These are phyloP conservation scores for Pangasius djambal DNA, from an alignment of 2,797 vertebrate species.

Conservation along the genomic window DNA sequence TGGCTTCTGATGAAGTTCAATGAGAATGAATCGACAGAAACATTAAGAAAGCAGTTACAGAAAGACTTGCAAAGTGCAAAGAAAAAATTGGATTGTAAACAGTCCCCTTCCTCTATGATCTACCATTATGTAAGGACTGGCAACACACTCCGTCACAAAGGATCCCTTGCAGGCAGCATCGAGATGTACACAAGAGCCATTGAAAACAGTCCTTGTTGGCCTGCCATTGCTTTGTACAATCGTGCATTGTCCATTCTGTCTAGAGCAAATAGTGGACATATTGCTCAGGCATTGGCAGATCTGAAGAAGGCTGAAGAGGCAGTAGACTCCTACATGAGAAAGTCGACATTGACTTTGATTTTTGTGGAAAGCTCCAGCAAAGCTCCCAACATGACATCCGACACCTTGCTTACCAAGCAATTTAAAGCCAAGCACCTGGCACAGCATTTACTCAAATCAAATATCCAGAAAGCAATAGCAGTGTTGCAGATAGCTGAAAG, in stretches of 20 bases:
- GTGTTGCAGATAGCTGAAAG: slow-evolving; percentile 42
- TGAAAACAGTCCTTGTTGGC: slow-evolving; percentile 54
- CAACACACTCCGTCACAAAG: slow-evolving; percentile 30
- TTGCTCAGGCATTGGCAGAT: slow-evolving; percentile 59
- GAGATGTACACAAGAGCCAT: slow-evolving; percentile 52
- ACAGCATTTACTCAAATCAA: slow-evolving; percentile 37
- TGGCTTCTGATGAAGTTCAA: slow-evolving; percentile 44
- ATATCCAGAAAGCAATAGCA: slow-evolving; percentile 57
- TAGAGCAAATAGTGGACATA: slow-evolving; percentile 40
- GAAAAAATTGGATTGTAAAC: slow-evolving; percentile 32
- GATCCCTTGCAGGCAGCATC: slow-evolving; percentile 27
- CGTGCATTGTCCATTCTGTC: slow-evolving; percentile 62
- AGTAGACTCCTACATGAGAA: slow-evolving; percentile 45
- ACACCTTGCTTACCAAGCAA: slow-evolving; percentile 14
- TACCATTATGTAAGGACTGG: slow-evolving; percentile 53
- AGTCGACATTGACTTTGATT: background rate
- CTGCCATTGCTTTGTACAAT: slow-evolving; percentile 68
- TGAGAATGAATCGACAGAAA: slow-evolving; percentile 11
- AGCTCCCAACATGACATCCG: background rate
- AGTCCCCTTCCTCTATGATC: slow-evolving; percentile 61
- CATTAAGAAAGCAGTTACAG: slow-evolving; percentile 38
- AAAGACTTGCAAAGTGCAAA: slow-evolving; percentile 48
- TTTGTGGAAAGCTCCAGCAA: background rate
- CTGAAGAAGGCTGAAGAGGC: slow-evolving; percentile 61
- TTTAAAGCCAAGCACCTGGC: background rate